A percentile compares a stretch with the other conserved stretches of the same genome.
These are phyloP conservation scores for Vombatus ursinus DNA, from an alignment of 2,113 vertebrate species.

Conservation along the genomic window DNA sequence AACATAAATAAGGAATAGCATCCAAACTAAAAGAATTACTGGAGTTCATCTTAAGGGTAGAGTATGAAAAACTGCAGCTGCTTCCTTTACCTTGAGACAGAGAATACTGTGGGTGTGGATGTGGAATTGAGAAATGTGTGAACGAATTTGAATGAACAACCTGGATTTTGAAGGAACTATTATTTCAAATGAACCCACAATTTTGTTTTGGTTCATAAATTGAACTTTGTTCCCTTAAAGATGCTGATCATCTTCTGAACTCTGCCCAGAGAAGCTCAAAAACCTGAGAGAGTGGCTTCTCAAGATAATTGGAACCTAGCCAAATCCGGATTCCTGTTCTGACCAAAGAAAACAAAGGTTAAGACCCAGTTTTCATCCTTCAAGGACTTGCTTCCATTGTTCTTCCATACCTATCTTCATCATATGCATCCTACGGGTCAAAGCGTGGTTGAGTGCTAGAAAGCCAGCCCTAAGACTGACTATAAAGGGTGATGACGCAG, in stretches of 20 bases:
- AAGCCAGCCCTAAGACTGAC: not conserved
- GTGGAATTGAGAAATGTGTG: conserved; percentile 13
- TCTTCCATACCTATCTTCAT: not conserved
- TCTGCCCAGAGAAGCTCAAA: not conserved
- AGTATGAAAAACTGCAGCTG: not conserved
- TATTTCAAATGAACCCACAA: not conserved
- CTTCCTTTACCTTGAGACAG: not conserved
- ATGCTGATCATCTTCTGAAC: conserved; percentile 46
- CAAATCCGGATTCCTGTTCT: conserved; percentile 31
- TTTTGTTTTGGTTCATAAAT: conserved; percentile 40
- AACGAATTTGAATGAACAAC: not conserved
- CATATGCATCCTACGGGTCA: not conserved
- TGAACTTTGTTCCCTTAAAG: conserved; percentile 34
- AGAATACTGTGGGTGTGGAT: not conserved
- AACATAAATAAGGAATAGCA: conserved; percentile 54
- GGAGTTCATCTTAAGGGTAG: conserved; percentile 4
- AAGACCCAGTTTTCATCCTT: not conserved
- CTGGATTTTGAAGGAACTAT: conserved; percentile 33
- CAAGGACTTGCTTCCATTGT: not conserved
- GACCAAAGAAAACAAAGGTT: not conserved
- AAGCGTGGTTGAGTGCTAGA: not conserved
- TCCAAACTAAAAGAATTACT: not conserved
- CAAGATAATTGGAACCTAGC: not conserved
- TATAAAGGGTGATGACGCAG: not conserved
- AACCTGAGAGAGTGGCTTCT: conserved; percentile 6